Evolutionary conservation across 2,888 invertebrate genomes (phyloP), one percentile per base, ranked within the genome.

Genomic region (Antheraea yamamai): DNA sequence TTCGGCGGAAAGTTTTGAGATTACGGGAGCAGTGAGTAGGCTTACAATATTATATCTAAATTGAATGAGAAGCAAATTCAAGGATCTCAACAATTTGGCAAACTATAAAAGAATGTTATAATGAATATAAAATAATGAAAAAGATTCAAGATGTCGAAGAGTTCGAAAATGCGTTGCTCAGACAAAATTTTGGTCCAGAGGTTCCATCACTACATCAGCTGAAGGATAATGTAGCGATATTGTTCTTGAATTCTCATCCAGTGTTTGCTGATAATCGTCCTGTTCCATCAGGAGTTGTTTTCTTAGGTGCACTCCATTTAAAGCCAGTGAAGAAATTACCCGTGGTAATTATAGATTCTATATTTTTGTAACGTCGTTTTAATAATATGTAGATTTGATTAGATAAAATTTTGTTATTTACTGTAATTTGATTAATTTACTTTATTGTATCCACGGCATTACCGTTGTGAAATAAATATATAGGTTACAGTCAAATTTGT

Each of bases 161-260:
- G 0, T 51, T 71, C 14, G 85, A 86, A 75, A 79, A 84, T 70
- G 73, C 77, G 52, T 61, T 82, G 30, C 52, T 86, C 1, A 83
- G 80, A 73, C 61, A 81, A 39, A 76, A 79, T 4, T 86, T 85
- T 76, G 87, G 87, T 10, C 68, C 73, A 35, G 73, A 82, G 4
- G 74, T 76, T 0, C 86, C 87, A 1, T 18, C 76, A 7, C 51
- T 83, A 14, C 76, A 71, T 30, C 81, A 84, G 47, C 73, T 88
- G 18, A 75, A 74, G 3, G 78, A 85, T 51, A 85, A 85, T 68
- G 80, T 91, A 0, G 87, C 90, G 73, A 79, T 94, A 85, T 76
- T 92, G 30, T 89, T 95, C 72, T 66, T 92, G 0, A 95, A 95
- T 79, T 82, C 85, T 3, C 86, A 93, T 81, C 89, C 90, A 1